Percentiles rank a stretch among this genome's conserved stretches.
Conservation (phyloP, 2,113 vertebrate genomes). For the Anas platyrhynchos region DNA sequence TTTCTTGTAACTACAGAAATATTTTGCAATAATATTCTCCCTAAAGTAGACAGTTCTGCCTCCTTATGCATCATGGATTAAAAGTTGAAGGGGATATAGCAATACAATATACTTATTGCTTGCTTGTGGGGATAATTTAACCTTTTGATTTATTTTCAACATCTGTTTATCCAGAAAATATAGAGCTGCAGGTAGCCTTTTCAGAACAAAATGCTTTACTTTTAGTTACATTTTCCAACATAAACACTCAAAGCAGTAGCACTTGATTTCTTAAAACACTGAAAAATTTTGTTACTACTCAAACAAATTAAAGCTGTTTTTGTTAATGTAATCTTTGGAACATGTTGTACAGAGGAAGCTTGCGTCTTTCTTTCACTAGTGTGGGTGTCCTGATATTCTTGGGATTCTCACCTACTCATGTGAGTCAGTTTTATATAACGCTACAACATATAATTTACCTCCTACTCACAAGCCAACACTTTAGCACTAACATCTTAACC, state of each 20-base stretch:
- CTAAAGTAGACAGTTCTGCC: not conserved
- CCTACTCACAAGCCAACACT: slow-evolving; percentile 80
- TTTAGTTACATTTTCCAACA: slow-evolving; percentile 51
- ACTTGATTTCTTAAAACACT: slow-evolving; percentile 56
- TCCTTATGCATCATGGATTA: not conserved
- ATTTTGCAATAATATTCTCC: not conserved
- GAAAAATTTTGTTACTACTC: slow-evolving; percentile 55
- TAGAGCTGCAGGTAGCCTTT: not conserved
- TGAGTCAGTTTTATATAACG: slow-evolving; percentile 85
- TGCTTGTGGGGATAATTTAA: not conserved
- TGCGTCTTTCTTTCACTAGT: slow-evolving; percentile 57
- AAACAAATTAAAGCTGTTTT: slow-evolving; percentile 68
- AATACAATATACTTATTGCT: not conserved
- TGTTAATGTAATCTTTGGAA: slow-evolving; percentile 72
- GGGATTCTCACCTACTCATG: slow-evolving; percentile 80
- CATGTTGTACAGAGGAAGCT: slow-evolving; percentile 70
- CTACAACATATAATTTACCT: slow-evolving; percentile 80
- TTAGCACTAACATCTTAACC: slow-evolving; percentile 74
- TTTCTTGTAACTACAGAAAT: not conserved
- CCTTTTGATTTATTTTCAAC: not conserved
- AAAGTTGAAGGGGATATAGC: not conserved
- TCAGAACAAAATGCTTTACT: not conserved
- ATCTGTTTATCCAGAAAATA: not conserved
- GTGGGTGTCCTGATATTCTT: slow-evolving; percentile 80
- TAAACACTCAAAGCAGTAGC: slow-evolving; percentile 33